Base-by-base conservation (phyloP, 2,797 vertebrate species). In the Rhabdophis nuchalis region DNA sequence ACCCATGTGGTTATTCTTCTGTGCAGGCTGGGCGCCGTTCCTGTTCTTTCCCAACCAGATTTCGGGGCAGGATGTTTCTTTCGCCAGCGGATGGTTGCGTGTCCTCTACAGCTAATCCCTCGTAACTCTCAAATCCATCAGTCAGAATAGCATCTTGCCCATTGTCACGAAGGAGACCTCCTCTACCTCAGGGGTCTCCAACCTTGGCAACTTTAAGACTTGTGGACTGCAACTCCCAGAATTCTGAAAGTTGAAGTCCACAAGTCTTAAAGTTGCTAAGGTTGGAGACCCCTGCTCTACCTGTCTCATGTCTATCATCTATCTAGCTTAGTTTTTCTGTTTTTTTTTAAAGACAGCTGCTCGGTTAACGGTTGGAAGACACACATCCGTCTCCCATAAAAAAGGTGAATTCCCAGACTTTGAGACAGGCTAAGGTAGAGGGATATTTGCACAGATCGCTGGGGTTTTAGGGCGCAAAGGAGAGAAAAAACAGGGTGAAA, bases 371-470 rank as follows among this genome's bases (percentile, higher is more conserved):
- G 13, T 18, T 2, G 53, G 53, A 18, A 9, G 7, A 4, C 14
- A 1, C 13, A 11, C 32, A 0, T 12, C 16, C 1, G 0, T 12
- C 25, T 2, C 56, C 64, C 6, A 1, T 6, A 10, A 85, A 27
- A 27, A 8, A 11, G 25, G 16, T 6, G 1, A 41, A 68, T 72
- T 82, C 64, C 53, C 53, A 13, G 20, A n/a, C 3, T 29, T 88
- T 20, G 6, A 1, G 11, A 10, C 9, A 23, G 36, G 7, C 68
- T 20, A 8, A 10, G 36, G n/a, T 0, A 1, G 46, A 6, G 13
- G 3, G 11, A 25, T 57, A n/a, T 77, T 41, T 85, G 27, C 25
- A 5, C 1, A 1, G 12, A 0, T 7, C 3, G 23, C 14, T 32
- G 36, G 29, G 2, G 12, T 87, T 68, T 32, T 27, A 25, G 53